Conservation (phyloP, 2,888 invertebrate species). For the Andrena minutula region DNA sequence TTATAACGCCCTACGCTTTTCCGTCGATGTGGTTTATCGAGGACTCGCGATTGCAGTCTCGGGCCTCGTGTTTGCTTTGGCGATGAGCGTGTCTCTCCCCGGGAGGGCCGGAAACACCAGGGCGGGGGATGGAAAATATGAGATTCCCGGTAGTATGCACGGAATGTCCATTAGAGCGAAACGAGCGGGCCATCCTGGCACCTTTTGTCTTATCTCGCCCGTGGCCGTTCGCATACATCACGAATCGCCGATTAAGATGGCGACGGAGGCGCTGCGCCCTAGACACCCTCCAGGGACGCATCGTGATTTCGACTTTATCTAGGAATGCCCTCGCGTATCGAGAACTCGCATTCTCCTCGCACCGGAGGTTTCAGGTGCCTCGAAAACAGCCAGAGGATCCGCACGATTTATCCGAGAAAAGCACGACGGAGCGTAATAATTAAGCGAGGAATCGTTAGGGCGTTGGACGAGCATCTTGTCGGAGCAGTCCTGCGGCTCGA, state of each 20-base stretch:
- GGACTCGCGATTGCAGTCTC: conserved; percentile 42
- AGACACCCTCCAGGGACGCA: not conserved
- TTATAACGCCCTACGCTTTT: conserved; percentile 2
- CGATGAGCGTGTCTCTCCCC: conserved; percentile 14
- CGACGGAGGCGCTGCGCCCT: not conserved
- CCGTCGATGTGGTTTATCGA: conserved; percentile 40
- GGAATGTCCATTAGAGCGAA: conserved; percentile 74
- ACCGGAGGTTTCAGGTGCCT: not conserved
- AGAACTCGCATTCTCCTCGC: not conserved
- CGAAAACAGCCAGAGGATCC: not conserved
- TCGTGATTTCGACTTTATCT: conserved; percentile 17
- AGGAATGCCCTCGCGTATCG: not conserved
- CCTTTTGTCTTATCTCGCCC: conserved; percentile 51
- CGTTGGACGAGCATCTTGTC: conserved; percentile 44
- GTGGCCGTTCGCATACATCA: conserved; percentile 41
- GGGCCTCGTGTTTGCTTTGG: conserved; percentile 42
- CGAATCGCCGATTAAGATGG: conserved; percentile 46
- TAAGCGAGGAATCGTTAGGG: conserved; percentile 21
- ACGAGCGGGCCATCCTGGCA: not conserved
- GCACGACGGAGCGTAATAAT: not conserved
- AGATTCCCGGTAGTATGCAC: conserved; percentile 43
- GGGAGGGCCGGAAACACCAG: not conserved
- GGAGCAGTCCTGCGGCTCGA: conserved; percentile 38
- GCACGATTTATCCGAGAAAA: not conserved
- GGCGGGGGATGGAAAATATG: not conserved